phyloP scores from a whole-genome alignment of 2,888 invertebrate genomes.

The Aricia artaxerxes region DNA sequence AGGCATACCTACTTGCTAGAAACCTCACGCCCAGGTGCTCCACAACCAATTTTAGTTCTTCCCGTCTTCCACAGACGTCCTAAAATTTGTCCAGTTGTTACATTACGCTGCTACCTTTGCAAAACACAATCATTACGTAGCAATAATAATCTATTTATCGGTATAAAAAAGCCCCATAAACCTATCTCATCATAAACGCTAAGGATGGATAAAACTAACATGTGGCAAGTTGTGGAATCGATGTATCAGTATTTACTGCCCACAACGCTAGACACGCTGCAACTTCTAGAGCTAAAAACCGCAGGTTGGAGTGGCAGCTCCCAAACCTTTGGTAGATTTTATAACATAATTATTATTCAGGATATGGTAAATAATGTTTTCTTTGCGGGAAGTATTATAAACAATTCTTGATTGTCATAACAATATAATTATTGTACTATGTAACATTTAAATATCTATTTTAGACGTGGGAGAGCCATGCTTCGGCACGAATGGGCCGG shows the following conservation, averaged over 20 bases:
- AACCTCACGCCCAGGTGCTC: neutral
- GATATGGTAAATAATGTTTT: neutral
- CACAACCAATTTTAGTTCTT: neutral
- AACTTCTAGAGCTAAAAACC: conserved; percentile 37
- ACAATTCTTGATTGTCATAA: neutral
- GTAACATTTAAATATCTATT: neutral
- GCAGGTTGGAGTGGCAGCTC: conserved; percentile 18
- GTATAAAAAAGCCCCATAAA: neutral
- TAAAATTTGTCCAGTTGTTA: neutral
- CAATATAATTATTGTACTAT: neutral
- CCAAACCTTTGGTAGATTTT: conserved; percentile 10
- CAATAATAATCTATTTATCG: neutral
- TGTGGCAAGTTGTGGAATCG: neutral
- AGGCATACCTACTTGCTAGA: neutral
- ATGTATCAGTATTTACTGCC: conserved; percentile 32
- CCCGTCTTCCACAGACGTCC: neutral
- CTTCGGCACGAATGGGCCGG: too few relatives aligned
- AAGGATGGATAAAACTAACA: neutral
- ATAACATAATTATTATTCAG: conserved; percentile 1
- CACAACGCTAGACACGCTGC: conserved; percentile 43
- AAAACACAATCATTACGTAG: neutral
- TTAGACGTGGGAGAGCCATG: too few relatives aligned
- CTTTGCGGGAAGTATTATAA: neutral
- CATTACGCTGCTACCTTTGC: neutral
- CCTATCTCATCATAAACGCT: conserved; percentile 7